A percentile compares a stretch with the other conserved stretches of the same genome.
These are phyloP conservation scores for Tachina grossa DNA, from an alignment of 2,888 invertebrate genomes.

Conservation along the genomic window DNA sequence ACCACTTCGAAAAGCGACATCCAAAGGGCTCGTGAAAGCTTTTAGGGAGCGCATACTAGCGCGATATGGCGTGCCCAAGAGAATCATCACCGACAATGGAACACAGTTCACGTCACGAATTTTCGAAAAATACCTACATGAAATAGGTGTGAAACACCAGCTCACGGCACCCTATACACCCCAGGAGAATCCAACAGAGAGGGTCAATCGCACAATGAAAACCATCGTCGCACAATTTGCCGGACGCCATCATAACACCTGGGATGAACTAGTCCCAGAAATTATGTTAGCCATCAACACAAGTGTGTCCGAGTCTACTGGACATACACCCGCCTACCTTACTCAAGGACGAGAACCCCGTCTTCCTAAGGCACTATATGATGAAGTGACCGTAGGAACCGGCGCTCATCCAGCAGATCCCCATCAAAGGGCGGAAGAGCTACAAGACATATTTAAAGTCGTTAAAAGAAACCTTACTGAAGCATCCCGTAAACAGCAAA, in stretches of 20 bases:
- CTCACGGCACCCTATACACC: neutral
- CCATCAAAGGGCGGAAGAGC: neutral
- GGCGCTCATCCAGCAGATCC: neutral
- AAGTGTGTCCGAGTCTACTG: neutral
- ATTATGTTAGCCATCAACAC: neutral
- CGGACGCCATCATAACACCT: no score
- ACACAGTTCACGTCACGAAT: no score
- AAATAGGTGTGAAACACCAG: neutral
- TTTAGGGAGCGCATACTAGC: no score
- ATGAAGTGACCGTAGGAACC: neutral
- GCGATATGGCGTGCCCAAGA: no score
- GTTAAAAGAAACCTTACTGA: neutral
- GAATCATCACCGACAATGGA: no score
- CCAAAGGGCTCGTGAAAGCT: no score
- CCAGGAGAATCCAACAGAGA: neutral
- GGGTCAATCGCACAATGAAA: neutral
- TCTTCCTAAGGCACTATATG: neutral
- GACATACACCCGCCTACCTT: neutral
- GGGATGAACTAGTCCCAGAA: no score
- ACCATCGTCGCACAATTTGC: no score
- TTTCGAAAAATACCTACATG: no score
- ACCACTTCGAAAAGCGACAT: no score
- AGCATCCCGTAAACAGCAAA: neutral
- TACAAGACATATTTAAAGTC: conserved; percentile 8
- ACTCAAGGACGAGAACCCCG: neutral